These are phyloP conservation scores for Oryzias celebensis DNA, from an alignment of 2,113 vertebrate genomes.

Conservation along the genomic window DNA sequence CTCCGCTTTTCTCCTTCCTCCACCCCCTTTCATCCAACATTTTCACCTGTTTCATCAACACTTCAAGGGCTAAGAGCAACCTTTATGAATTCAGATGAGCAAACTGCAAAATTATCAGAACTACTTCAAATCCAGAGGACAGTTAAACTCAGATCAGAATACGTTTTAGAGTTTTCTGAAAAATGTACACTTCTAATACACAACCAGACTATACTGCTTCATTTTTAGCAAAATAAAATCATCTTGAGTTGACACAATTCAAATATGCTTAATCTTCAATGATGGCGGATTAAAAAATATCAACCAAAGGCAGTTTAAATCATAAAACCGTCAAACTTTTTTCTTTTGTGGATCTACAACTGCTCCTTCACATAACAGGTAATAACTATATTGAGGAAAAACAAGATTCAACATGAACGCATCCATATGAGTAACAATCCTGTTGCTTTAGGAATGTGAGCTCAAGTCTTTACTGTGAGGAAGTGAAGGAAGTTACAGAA, in stretches of 20 bases:
- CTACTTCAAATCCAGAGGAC: constrained; percentile 34
- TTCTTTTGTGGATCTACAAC: background rate
- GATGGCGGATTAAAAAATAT: too few species aligned
- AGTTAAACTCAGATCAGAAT: constrained; percentile 34
- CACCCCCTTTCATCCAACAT: constrained; percentile 35
- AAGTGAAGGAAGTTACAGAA: constrained; percentile 15
- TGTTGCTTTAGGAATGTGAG: constrained; percentile 54
- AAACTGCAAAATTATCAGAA: constrained; percentile 40
- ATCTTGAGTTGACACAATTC: too few species aligned
- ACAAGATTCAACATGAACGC: constrained; percentile 61
- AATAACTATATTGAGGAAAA: constrained; percentile 23
- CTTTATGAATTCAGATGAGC: constrained; percentile 65
- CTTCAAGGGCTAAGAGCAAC: constrained; percentile 60
- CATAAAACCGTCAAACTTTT: too few species aligned
- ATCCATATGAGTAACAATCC: constrained; percentile 14
- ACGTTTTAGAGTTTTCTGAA: background rate
- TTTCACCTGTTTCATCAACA: constrained; percentile 59
- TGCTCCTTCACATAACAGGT: constrained; percentile 13
- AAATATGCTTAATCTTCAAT: too few species aligned
- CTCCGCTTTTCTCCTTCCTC: constrained; percentile 3
- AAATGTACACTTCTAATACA: too few species aligned
- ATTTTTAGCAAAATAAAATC: too few species aligned
- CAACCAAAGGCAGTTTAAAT: too few species aligned
- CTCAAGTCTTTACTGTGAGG: constrained; percentile 30
- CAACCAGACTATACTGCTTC: too few species aligned